Conservation (phyloP, 2,113 vertebrate genomes). For the Phocoena sinus region DNA sequence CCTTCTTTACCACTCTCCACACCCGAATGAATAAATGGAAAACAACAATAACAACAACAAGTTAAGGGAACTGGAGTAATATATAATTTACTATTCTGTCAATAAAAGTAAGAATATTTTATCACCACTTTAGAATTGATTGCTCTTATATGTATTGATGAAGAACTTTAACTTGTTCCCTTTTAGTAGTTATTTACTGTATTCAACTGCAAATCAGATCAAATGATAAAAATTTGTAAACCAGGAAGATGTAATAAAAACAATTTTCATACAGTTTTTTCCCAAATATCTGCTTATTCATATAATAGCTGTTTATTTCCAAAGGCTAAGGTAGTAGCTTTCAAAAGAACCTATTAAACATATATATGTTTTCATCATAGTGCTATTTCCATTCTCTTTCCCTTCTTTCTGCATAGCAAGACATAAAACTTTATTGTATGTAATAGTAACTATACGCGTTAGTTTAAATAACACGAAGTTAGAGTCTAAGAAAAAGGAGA, state of each 20-base stretch:
- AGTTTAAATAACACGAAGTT: not conserved
- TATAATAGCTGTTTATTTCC: conserved; percentile 13
- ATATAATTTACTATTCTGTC: not conserved
- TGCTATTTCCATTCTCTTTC: not conserved
- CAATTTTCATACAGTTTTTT: not conserved
- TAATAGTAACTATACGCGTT: not conserved
- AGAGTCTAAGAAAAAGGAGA: not conserved
- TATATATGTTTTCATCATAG: not conserved
- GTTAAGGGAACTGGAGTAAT: not conserved
- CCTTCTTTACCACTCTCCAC: not conserved
- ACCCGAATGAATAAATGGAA: not conserved
- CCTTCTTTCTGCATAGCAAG: not conserved
- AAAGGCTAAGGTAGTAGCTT: not conserved
- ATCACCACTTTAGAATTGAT: not conserved
- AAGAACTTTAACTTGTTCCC: conserved; percentile 1
- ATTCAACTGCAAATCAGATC: not conserved
- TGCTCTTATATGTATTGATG: not conserved
- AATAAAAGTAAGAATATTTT: not conserved
- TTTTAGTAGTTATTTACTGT: not conserved
- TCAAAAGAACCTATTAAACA: not conserved
- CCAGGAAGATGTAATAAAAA: not conserved
- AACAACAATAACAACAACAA: not conserved
- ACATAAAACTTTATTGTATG: not conserved
- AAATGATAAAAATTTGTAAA: conserved; percentile 11
- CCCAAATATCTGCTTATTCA: not conserved